These are phyloP conservation scores for Muscidifurax raptorellus DNA, from an alignment of 1,140 invertebrate species.

Conservation along the genomic window DNA sequence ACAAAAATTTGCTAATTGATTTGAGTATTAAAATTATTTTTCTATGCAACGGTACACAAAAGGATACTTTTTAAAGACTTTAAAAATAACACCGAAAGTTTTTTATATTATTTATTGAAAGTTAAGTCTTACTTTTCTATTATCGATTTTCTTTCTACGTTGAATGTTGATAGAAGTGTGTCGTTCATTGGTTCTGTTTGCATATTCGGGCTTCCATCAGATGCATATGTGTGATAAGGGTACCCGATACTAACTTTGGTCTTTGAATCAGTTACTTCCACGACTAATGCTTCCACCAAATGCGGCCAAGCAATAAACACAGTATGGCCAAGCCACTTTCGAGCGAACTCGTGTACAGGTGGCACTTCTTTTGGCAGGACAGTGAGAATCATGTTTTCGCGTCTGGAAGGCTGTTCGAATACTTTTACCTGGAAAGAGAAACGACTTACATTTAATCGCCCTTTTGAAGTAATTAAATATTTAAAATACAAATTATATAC, in stretches of 20 bases:
- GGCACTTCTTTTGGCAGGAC: slow-evolving; percentile 72
- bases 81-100: neutral
- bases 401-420: slow-evolving; percentile 88
- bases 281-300: slow-evolving; percentile 81
- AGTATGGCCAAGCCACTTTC: slow-evolving; percentile 82
- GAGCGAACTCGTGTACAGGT: slow-evolving; percentile 75
- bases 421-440: slow-evolving; percentile 80
- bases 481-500: slow-evolving; percentile 65
- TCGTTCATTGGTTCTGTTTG: slow-evolving; percentile 52
- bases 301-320: slow-evolving; percentile 94
- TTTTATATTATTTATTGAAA: slow-evolving; percentile 51
- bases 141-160: slow-evolving; percentile 54
- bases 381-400: slow-evolving; percentile 88
- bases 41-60: too few relatives aligned
- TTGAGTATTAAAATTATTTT: too few relatives aligned
- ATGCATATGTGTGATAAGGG: slow-evolving; percentile 30
- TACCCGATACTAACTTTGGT: slow-evolving; percentile 53
- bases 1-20: too few relatives aligned
- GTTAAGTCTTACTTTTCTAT: slow-evolving; percentile 55
- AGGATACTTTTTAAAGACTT: neutral
- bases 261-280: slow-evolving; percentile 58
- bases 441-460: neutral
- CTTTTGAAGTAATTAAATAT: slow-evolving; percentile 11
- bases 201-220: slow-evolving; percentile 39
- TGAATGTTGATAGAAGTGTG: slow-evolving; percentile 36